A percentile compares a stretch with the other conserved stretches of the same genome.
These are phyloP conservation scores for Anabacerthia variegaticeps DNA, from an alignment of 2,797 vertebrate genomes.

Conservation along the genomic window DNA sequence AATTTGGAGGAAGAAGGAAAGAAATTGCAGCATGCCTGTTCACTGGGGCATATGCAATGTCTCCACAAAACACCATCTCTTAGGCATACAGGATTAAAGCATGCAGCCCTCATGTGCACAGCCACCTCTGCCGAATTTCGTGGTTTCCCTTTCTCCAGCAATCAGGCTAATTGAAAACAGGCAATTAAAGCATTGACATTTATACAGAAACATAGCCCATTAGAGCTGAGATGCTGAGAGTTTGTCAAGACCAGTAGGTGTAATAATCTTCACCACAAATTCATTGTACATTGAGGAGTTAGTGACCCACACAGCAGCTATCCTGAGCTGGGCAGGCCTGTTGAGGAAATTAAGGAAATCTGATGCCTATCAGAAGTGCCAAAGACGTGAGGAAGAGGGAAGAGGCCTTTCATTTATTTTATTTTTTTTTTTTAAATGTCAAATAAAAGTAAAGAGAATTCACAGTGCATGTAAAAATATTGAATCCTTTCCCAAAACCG, in stretches of 20 bases:
- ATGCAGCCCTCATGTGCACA: neutral
- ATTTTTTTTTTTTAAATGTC: neutral
- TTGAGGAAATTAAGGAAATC: neutral
- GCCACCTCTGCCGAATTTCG: neutral
- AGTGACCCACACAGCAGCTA: neutral
- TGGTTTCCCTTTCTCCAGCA: neutral
- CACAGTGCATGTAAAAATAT: neutral
- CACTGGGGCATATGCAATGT: neutral
- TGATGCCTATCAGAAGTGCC: neutral
- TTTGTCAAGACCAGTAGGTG: neutral
- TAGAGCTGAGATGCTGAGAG: neutral
- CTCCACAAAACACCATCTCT: neutral
- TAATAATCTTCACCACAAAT: neutral
- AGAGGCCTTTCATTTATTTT: neutral
- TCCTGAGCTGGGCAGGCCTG: neutral
- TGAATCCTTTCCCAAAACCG: neutral
- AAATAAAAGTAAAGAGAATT: neutral
- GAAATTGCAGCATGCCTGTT: neutral
- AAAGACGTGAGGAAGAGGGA: neutral
- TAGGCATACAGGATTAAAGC: neutral
- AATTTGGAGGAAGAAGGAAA: neutral
- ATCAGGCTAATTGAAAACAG: neutral
- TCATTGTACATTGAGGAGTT: neutral
- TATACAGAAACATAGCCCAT: neutral
- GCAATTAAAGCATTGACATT: neutral